These are phyloP conservation scores for Pogoniulus pusillus DNA, from an alignment of 2,797 vertebrate genomes.

Conservation along the genomic window DNA sequence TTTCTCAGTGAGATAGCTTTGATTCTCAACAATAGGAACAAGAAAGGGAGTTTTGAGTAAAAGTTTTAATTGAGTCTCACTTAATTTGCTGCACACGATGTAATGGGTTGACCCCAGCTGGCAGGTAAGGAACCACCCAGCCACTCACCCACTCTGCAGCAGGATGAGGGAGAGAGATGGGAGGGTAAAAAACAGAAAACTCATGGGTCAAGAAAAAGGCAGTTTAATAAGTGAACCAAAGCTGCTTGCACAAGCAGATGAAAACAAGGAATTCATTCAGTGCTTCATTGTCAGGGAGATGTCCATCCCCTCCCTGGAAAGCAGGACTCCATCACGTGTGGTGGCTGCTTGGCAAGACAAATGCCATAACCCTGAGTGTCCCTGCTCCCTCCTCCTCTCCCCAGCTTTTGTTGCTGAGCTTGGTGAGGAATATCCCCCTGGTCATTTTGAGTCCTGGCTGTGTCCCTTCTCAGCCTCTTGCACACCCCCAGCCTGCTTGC, in stretches of 20 bases:
- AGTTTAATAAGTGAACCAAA: not conserved
- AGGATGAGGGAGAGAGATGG: not conserved
- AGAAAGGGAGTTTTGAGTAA: not conserved
- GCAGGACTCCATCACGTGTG: fast-evolving
- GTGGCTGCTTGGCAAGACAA: not conserved
- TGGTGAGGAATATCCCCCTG: too few species aligned
- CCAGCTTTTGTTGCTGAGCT: not conserved
- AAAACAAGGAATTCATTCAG: not conserved
- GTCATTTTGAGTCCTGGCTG: not conserved
- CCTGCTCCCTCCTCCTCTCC: not conserved
- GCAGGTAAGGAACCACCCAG: not conserved
- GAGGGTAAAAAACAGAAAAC: not conserved
- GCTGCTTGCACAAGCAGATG: not conserved
- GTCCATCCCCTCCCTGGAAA: not conserved
- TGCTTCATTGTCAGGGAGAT: not conserved
- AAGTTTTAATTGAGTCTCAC: not conserved
- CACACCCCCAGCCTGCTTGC: not conserved
- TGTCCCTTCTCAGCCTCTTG: not conserved
- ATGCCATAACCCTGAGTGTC: fast-evolving
- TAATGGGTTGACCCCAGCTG: not conserved
- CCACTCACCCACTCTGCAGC: fast-evolving
- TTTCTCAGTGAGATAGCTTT: not conserved
- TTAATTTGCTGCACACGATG: not conserved
- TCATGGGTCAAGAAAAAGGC: not conserved
- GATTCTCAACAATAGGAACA: not conserved